Conservation (phyloP, 2,888 invertebrate genomes). For the Alloscopus bannaensis region DNA sequence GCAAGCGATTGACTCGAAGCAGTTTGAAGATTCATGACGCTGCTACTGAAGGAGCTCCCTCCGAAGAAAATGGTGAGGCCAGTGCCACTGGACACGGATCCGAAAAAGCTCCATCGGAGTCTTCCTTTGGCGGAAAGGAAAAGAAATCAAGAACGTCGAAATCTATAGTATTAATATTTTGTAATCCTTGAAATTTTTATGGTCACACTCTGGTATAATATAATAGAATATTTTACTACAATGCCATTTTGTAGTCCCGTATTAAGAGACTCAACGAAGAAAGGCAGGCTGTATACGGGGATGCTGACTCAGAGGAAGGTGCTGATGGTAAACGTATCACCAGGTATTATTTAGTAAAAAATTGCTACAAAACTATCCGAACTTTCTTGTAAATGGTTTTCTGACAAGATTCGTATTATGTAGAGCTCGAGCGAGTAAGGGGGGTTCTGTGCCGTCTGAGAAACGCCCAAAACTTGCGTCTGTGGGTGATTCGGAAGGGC, state of each 20-base stretch:
- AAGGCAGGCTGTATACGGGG: slow-evolving; percentile 33
- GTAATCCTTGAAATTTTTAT: not conserved
- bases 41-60: slow-evolving; percentile 6
- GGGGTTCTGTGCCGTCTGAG: slow-evolving; percentile 3
- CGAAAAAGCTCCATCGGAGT: slow-evolving; percentile 48
- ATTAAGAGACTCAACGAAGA: slow-evolving; percentile 35
- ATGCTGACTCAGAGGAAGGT: slow-evolving; percentile 32
- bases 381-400: too few species aligned
- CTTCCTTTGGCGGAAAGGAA: slow-evolving; percentile 43
- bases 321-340: slow-evolving; percentile 43
- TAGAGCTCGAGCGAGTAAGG: slow-evolving; percentile 46
- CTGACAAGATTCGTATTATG: not conserved
- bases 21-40: slow-evolving; percentile 49
- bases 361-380: too few species aligned
- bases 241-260: slow-evolving; percentile 12
- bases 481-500: slow-evolving; percentile 39
- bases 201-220: too few species aligned
- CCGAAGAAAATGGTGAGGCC: slow-evolving; percentile 13
- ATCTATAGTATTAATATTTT: slow-evolving; percentile 10
- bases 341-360: slow-evolving; percentile 4
- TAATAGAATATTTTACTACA: not conserved
- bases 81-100: slow-evolving; percentile 27
- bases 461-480: slow-evolving; percentile 41
- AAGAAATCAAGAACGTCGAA: slow-evolving; percentile 38
- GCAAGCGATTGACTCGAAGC: slow-evolving; percentile 42